phyloP scores from a whole-genome alignment of 2,797 vertebrate genomes.

The Chromobotia macracanthus region DNA sequence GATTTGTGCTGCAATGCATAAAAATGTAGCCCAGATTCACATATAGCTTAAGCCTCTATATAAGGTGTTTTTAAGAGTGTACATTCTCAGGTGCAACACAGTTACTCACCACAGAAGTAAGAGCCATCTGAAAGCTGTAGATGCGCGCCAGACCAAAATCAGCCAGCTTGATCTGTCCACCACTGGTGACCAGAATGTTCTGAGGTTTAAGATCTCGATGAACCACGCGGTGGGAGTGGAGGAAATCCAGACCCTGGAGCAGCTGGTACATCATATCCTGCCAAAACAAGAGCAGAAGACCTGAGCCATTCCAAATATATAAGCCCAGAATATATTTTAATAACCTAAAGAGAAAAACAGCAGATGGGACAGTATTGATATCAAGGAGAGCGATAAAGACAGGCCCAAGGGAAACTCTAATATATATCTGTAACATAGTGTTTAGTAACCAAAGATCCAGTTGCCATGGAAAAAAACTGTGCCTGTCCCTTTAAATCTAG shows the following conservation, averaged over 20 bases:
- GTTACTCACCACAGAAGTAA: constrained; percentile 95
- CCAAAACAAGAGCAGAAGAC: constrained; percentile 56
- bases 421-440: background rate
- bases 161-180: constrained; percentile 94
- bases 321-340: background rate
- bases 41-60: background rate
- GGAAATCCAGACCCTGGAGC: constrained; percentile 95
- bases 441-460: background rate
- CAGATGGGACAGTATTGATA: background rate
- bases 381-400: constrained; percentile 32
- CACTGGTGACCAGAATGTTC: constrained; percentile 97
- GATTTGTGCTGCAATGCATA: too few relatives aligned
- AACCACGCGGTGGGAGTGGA: constrained; percentile 97
- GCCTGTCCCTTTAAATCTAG: constrained; percentile 73
- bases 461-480: constrained; percentile 56
- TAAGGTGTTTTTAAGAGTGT: background rate
- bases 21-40: constrained; percentile 46
- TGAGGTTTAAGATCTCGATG: constrained; percentile 98
- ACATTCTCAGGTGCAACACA: background rate
- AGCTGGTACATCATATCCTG: constrained; percentile 99
- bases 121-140: constrained; percentile 99
- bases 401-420: background rate
- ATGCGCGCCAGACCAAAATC: constrained; percentile 97
- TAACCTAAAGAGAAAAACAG: constrained; percentile 1
- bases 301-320: constrained; percentile 27